Evolutionary conservation across 2,113 vertebrate genomes (phyloP).

Genomic region (Oncorhynchus masou): DNA sequence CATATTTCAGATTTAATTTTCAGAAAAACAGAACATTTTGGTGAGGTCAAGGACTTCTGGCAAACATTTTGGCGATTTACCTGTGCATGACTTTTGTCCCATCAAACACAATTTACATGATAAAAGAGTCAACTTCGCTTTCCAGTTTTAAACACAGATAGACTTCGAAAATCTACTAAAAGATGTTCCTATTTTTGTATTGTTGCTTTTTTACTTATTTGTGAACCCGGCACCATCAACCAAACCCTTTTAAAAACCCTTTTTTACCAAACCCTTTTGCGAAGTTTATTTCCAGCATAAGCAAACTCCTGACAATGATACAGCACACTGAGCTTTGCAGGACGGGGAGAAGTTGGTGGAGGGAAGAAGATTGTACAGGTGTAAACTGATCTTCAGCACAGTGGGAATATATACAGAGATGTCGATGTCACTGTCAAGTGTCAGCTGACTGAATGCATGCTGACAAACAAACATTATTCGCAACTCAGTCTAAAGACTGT

Average conservation of each 20-base stretch:
- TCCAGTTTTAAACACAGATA: too few species aligned
- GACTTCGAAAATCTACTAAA: too few species aligned
- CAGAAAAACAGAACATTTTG: neutral
- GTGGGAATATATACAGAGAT: neutral
- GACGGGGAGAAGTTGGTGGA: neutral
- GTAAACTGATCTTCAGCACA: constrained; percentile 13
- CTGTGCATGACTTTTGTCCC: too few species aligned
- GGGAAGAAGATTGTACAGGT: neutral
- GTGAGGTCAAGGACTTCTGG: neutral
- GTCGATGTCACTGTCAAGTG: neutral
- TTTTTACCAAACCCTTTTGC: too few species aligned
- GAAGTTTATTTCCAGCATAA: neutral
- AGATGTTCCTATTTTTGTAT: too few species aligned
- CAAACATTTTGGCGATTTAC: neutral
- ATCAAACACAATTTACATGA: neutral
- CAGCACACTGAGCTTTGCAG: constrained; percentile 5
- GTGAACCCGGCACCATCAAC: too few species aligned
- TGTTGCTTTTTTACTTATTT: too few species aligned
- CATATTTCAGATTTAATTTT: neutral
- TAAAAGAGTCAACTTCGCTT: neutral
- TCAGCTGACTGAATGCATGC: neutral
- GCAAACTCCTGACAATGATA: neutral
- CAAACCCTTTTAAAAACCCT: too few species aligned
- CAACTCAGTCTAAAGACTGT: neutral
- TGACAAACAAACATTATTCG: constrained; percentile 13